These are phyloP conservation scores for Campopleginae sp. DNA, from an alignment of 2,888 invertebrate species.

Conservation along the genomic window DNA sequence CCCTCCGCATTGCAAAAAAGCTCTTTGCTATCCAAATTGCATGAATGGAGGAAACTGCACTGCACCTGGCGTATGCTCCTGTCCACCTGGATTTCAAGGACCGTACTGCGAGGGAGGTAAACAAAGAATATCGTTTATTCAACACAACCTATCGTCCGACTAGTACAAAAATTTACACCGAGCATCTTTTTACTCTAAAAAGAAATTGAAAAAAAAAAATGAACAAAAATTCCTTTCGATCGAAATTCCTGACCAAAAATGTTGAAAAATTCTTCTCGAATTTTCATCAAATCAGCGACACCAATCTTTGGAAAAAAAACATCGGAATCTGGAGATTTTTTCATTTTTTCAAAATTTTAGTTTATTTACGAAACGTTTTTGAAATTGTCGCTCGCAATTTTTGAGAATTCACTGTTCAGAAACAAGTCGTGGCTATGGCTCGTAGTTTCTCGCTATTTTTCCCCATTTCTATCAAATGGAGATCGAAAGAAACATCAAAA, in stretches of 20 bases:
- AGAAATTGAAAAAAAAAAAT: no score
- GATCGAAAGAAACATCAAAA: neutral
- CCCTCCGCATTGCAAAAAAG: constrained; percentile 92
- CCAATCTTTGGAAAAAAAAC: no score
- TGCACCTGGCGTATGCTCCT: constrained; percentile 94
- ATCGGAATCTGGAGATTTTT: no score
- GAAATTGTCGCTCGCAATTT: no score
- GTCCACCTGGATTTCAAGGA: constrained; percentile 95
- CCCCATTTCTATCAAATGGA: neutral
- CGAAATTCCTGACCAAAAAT: neutral
- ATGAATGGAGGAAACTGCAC: constrained; percentile 97
- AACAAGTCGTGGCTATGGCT: no score
- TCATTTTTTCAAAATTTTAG: no score
- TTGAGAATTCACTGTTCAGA: no score
- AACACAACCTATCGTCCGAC: constrained; percentile 7
- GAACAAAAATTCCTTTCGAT: neutral
- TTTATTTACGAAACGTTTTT: neutral
- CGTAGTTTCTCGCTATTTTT: neutral
- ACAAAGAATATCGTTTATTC: constrained; percentile 69
- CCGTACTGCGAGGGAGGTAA: constrained; percentile 95
- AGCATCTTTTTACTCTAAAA: neutral
- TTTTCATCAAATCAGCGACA: no score
- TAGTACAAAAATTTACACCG: constrained; percentile 14
- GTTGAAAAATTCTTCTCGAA: neutral
- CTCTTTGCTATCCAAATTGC: constrained; percentile 96